These are phyloP conservation scores for Ibycter americanus DNA, from an alignment of 2,797 vertebrate species.

Conservation along the genomic window DNA sequence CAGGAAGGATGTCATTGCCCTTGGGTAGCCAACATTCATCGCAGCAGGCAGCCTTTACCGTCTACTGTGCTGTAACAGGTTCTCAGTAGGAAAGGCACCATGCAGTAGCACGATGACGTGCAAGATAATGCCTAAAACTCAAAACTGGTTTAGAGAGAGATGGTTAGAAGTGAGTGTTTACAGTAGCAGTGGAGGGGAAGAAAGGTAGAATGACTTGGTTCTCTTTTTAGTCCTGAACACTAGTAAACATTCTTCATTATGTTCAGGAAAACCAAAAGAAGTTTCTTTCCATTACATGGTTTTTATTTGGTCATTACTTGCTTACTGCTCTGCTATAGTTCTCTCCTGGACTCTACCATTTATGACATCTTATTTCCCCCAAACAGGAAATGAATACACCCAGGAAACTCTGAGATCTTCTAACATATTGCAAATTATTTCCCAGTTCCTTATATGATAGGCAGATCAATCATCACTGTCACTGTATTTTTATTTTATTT, in stretches of 20 bases:
- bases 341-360: background rate
- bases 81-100: slow-evolving; percentile 37
- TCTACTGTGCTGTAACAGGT: background rate
- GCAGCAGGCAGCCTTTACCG: slow-evolving; percentile 10
- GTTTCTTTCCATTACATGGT: background rate
- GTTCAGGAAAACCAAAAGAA: background rate
- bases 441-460: background rate
- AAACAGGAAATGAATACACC: background rate
- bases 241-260: background rate
- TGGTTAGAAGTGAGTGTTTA: background rate
- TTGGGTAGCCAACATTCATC: slow-evolving; percentile 17
- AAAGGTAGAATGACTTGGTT: background rate
- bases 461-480: background rate
- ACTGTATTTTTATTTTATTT: background rate
- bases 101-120: background rate
- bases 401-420: background rate
- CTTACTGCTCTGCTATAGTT: background rate
- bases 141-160: background rate
- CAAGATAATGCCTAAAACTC: slow-evolving; percentile 32
- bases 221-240: background rate
- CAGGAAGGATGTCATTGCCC: slow-evolving; percentile 21
- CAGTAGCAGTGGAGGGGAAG: background rate
- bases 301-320: background rate
- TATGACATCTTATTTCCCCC: background rate
- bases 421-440: background rate